phyloP scores from a whole-genome alignment of 2,888 invertebrate genomes.

The Nomada fabriciana region DNA sequence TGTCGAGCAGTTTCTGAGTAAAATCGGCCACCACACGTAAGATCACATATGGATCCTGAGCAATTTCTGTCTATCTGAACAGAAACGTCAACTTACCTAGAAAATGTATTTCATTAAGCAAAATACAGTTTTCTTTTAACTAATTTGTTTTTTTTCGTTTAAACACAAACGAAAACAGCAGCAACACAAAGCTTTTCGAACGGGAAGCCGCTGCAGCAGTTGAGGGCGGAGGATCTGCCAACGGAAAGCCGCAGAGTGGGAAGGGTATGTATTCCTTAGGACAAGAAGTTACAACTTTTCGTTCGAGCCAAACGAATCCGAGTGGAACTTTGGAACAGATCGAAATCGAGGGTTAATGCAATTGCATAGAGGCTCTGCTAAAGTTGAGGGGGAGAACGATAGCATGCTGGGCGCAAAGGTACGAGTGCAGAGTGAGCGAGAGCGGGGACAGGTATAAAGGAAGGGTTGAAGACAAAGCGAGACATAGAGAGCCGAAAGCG shows the following conservation, averaged over 20 bases:
- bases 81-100: background rate
- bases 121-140: background rate
- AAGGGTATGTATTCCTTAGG: slow-evolving; percentile 48
- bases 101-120: no score
- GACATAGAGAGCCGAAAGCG: slow-evolving; percentile 55
- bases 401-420: slow-evolving; percentile 1
- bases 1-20: no score
- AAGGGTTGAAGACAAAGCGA: slow-evolving; percentile 23
- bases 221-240: slow-evolving; percentile 21
- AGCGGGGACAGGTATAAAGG: background rate
- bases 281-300: slow-evolving; percentile 50
- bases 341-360: slow-evolving; percentile 55
- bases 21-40: no score
- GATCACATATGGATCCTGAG: no score
- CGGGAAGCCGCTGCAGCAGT: background rate
- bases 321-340: slow-evolving; percentile 42
- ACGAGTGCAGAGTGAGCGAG: slow-evolving; percentile 20
- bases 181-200: no score
- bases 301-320: slow-evolving; percentile 39
- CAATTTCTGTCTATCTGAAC: no score
- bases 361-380: slow-evolving; percentile 43
- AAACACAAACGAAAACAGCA: background rate
- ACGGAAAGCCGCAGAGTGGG: slow-evolving; percentile 25
- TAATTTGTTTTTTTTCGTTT: no score
- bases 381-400: slow-evolving; percentile 11